Conservation (phyloP, 1,140 invertebrate genomes). For the Zophobas atratus region DNA sequence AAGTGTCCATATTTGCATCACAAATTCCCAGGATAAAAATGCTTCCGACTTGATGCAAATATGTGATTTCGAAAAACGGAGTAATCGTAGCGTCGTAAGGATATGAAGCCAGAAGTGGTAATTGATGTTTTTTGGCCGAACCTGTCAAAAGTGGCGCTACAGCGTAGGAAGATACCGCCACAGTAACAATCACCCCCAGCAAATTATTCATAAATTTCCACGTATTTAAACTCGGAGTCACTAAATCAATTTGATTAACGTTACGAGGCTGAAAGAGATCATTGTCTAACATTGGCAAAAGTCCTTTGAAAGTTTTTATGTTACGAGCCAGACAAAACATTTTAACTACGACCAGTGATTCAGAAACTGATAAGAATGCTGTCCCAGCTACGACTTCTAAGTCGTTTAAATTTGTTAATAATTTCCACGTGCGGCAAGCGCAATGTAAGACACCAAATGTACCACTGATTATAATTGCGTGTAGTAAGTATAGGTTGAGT, state of each 20-base stretch:
- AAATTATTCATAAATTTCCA: neutral
- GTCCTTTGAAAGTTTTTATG: neutral
- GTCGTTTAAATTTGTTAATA: neutral
- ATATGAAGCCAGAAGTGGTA: too few species aligned
- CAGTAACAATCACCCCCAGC: neutral
- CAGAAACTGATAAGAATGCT: neutral
- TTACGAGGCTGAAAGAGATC: neutral
- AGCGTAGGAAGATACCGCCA: neutral
- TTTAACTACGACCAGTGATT: neutral
- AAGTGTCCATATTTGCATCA: neutral
- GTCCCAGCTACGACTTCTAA: neutral
- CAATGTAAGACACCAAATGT: neutral
- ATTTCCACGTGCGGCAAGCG: neutral
- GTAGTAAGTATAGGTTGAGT: neutral
- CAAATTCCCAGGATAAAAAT: neutral
- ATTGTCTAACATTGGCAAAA: neutral
- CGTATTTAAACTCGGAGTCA: neutral
- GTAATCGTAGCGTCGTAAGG: too few species aligned
- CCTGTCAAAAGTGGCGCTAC: neutral
- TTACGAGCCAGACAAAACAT: neutral
- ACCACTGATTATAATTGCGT: neutral
- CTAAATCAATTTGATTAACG: neutral
- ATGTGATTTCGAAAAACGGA: too few species aligned
- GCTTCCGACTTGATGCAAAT: neutral
- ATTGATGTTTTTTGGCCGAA: too few species aligned